These are phyloP conservation scores for Erpornis zantholeuca DNA, from an alignment of 2,113 vertebrate species.

Conservation along the genomic window DNA sequence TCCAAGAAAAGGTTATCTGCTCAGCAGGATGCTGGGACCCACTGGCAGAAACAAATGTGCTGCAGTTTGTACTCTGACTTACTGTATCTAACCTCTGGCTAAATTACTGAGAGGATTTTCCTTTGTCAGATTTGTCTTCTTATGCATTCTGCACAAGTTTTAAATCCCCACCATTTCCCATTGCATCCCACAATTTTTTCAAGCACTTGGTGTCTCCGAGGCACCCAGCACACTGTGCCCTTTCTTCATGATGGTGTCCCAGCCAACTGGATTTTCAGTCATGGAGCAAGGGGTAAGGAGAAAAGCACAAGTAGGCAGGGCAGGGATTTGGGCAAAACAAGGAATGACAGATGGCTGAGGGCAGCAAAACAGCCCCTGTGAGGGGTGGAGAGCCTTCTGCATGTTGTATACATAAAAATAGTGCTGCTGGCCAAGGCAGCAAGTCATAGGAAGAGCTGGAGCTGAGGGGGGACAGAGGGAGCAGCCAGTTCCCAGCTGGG, in stretches of 20 bases:
- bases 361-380: not conserved
- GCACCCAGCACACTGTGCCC: fast-evolving
- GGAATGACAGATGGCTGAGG: not conserved
- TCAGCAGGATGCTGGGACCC: conserved; percentile 1
- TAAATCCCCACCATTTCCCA: not conserved
- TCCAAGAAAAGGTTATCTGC: conserved; percentile 34
- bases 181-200: not conserved
- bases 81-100: not conserved
- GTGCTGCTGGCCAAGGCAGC: not conserved
- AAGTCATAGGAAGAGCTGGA: not conserved
- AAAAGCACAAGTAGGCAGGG: not conserved
- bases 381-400: not conserved
- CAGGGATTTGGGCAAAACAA: not conserved
- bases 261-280: fast-evolving
- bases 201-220: not conserved
- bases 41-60: conserved; percentile 4
- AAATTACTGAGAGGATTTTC: not conserved
- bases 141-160: not conserved
- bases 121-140: not conserved
- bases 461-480: not conserved
- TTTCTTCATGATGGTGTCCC: not conserved
- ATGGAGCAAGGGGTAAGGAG: not conserved
- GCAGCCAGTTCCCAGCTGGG: not conserved
- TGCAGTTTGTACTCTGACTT: not conserved
- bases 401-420: not conserved